Base-by-base conservation (phyloP, 2,113 vertebrate genomes). In the Perca schrenkii region DNA sequence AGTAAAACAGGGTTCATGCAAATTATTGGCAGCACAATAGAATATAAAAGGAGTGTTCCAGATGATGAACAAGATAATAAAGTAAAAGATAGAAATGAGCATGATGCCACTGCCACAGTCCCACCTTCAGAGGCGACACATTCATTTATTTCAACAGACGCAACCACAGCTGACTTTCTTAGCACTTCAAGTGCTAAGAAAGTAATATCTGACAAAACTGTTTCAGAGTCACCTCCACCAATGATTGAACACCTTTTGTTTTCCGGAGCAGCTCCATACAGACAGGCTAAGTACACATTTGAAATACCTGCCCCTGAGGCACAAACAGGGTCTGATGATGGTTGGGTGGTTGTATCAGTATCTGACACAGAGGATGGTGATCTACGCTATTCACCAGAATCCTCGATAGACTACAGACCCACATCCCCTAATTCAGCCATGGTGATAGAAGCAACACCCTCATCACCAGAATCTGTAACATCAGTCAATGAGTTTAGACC, bases 1-100 rank as follows among this genome's bases (percentile, higher is more conserved):
- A 65, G 64, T 70, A 93, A 94, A 84, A 76, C 89, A 34, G 90
- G 84, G 28, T 79, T 92, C 6, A 86, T 92, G 88, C 63, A 92
- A 46, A 77, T 79, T 73, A 46, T 74, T 64, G 63, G 84, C 17
- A 90, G 65, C 57, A 89, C 57, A 83, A 34, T 63, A 43, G 81
- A 90, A 43, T 49, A 77, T 74, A 61, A 79, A 28, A 74, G 16
- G 6, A 69, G 31, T 53, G 31, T 28, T 80, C 22, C 49, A 69
- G 73, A 57, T 64, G 36, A 64, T 12, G 21, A 82, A 16, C 21
- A 36, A 43, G 63, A 65, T 46, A 15, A 6, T 47, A 14, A 21
- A 65, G 21, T 57, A n/a, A n/a, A 34, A 36, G 22, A 69, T 50
- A 15, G 40, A 79, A 66, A 25, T 52, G 31, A 57, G 8, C 31